Evolutionary conservation across 2,797 vertebrate species (phyloP).

Genomic region (Heliangelus exortis): DNA sequence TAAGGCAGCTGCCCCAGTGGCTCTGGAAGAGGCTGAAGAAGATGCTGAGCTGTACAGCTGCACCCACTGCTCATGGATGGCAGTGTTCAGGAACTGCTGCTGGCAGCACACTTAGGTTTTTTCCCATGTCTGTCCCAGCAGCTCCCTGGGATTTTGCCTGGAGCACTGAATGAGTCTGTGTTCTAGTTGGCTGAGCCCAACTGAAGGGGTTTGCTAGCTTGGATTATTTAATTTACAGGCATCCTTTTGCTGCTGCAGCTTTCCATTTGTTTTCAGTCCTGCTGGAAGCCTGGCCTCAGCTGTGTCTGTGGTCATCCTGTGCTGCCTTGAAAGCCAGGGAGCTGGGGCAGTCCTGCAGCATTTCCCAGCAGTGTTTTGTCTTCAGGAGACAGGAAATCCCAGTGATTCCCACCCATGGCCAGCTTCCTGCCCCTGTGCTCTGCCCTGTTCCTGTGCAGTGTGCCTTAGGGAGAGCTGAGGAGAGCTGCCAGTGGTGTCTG

Average conservation of each 20-base stretch:
- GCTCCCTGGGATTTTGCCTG: slow-evolving; percentile 29
- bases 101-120: not conserved
- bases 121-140: not conserved
- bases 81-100: not conserved
- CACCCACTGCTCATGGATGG: not conserved
- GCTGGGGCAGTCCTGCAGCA: not conserved
- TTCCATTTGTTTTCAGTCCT: not conserved
- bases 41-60: not conserved
- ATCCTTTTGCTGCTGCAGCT: not conserved
- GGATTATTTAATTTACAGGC: slow-evolving; percentile 22
- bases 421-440: not conserved
- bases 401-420: not conserved
- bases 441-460: not conserved
- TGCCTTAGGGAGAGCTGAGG: rapidly evolving
- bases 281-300: not conserved
- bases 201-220: slow-evolving; percentile 18
- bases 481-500: not conserved
- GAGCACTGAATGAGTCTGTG: not conserved
- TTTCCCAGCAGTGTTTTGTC: not conserved
- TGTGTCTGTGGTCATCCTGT: rapidly evolving
- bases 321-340: not conserved
- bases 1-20: not conserved
- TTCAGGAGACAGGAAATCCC: not conserved
- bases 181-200: slow-evolving; percentile 31
- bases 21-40: not conserved